Evolutionary conservation across 2,113 vertebrate species (phyloP).

Genomic region (Apistogramma diplotaenia): DNA sequence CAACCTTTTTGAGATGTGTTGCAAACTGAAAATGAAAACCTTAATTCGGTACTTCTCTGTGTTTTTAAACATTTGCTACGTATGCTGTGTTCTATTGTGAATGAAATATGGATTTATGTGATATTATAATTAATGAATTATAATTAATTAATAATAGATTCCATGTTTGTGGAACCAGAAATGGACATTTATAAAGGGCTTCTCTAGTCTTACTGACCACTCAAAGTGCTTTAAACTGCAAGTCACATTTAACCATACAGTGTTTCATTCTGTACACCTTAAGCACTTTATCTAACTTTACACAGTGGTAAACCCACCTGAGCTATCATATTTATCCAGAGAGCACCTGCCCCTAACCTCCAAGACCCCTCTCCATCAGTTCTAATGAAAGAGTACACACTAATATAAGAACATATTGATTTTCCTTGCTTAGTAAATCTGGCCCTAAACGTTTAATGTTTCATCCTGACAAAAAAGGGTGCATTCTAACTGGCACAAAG

Average conservation of each 20-base stretch:
- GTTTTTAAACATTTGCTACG: background rate
- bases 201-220: background rate
- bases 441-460: background rate
- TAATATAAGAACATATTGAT: background rate
- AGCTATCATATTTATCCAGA: background rate
- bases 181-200: background rate
- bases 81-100: background rate
- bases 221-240: background rate
- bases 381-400: background rate
- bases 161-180: background rate
- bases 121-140: no score
- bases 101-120: background rate
- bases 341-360: background rate
- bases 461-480: background rate
- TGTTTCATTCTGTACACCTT: background rate
- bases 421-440: background rate
- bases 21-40: background rate
- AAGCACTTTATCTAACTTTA: background rate
- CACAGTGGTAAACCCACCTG: background rate
- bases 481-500: background rate
- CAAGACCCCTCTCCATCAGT: background rate
- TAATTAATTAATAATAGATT: no score
- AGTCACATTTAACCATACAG: background rate
- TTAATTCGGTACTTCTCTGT: background rate
- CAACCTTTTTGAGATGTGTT: background rate